phyloP scores from a whole-genome alignment of 2,113 vertebrate genomes.

The Semnornis frantzii region DNA sequence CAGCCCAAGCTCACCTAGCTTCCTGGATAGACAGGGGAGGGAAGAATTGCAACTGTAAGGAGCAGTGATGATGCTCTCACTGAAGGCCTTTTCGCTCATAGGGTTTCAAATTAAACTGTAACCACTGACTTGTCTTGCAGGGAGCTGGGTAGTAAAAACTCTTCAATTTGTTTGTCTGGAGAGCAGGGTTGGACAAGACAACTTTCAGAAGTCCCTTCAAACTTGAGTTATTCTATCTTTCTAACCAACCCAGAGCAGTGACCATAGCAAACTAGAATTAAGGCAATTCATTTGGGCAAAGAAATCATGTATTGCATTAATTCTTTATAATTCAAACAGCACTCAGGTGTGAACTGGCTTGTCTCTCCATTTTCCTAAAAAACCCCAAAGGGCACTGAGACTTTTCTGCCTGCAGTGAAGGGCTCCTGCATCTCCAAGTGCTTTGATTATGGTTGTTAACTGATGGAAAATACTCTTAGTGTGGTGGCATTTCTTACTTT shows the following conservation, averaged over 20 bases:
- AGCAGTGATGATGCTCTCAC: neutral
- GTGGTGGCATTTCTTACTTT: neutral
- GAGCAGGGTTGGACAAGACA: neutral
- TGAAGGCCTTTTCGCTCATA: neutral
- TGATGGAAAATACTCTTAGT: neutral
- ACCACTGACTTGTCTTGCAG: neutral
- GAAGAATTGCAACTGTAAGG: neutral
- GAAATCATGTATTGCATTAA: neutral
- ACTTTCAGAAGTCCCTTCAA: neutral
- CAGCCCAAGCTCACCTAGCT: neutral
- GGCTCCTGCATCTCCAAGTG: neutral
- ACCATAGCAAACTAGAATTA: neutral
- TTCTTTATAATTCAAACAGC: neutral
- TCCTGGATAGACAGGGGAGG: rapidly evolving
- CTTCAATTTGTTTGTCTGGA: neutral
- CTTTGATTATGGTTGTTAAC: neutral
- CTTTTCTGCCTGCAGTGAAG: neutral
- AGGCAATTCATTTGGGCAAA: neutral
- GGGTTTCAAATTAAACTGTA: neutral
- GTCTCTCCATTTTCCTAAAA: neutral
- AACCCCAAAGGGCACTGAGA: neutral
- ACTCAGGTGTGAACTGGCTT: neutral
- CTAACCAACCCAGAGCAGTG: neutral
- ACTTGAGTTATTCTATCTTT: neutral
- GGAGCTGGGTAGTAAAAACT: neutral